Percentiles rank a stretch among this genome's conserved stretches.
These are phyloP conservation scores for Spinibarbus caldwelli DNA, from an alignment of 2,797 vertebrate genomes.

Conservation along the genomic window DNA sequence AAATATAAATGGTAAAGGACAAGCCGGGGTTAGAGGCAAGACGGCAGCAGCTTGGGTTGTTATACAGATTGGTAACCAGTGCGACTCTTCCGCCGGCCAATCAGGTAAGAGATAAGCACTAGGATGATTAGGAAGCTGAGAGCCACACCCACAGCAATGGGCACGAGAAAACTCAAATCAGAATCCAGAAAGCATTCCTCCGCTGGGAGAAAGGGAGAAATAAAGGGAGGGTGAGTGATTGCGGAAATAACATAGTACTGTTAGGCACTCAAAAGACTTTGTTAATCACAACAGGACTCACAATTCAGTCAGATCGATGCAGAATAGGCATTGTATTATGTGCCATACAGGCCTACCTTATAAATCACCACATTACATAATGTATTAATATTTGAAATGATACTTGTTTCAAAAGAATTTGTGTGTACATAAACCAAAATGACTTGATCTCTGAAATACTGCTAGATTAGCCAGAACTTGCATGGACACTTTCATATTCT, in stretches of 20 bases:
- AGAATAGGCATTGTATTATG: neutral
- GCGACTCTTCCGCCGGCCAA: slow-evolving; percentile 95
- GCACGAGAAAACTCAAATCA: slow-evolving; percentile 98
- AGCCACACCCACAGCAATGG: slow-evolving; percentile 91
- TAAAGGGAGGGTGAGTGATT: slow-evolving; percentile 62
- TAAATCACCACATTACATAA: neutral
- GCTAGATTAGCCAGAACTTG: neutral
- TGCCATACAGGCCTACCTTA: neutral
- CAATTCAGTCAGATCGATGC: neutral
- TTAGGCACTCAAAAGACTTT: slow-evolving; percentile 12
- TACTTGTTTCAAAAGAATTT: neutral
- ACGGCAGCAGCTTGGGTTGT: slow-evolving; percentile 50
- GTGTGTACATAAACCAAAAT: neutral
- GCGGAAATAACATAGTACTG: neutral
- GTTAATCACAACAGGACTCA: neutral
- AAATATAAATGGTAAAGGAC: slow-evolving; percentile 33
- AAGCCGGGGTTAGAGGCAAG: slow-evolving; percentile 44
- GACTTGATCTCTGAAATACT: neutral
- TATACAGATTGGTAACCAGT: slow-evolving; percentile 97
- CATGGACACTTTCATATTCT: neutral
- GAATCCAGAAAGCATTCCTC: slow-evolving; percentile 97
- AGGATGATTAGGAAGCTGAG: slow-evolving; percentile 96
- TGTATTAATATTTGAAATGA: neutral
- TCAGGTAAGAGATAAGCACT: slow-evolving; percentile 94
- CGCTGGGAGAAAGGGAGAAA: slow-evolving; percentile 78